Percentiles rank a stretch among this genome's conserved stretches.
These are phyloP conservation scores for Chymomyza costata DNA, from an alignment of 1,140 invertebrate species.

Conservation along the genomic window DNA sequence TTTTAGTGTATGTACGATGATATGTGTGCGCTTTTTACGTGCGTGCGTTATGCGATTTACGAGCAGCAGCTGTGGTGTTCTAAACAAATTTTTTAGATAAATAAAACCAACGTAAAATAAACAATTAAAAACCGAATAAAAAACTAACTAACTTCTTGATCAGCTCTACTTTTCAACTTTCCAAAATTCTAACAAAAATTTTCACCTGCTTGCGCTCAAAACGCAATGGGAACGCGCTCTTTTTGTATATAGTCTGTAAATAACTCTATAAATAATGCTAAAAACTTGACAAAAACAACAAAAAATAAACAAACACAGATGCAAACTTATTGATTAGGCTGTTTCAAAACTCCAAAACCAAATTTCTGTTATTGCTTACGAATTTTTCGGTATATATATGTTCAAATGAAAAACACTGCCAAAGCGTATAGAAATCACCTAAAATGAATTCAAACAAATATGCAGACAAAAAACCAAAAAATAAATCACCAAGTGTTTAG, in stretches of 20 bases:
- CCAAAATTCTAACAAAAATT: too few relatives aligned
- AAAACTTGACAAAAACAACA: too few relatives aligned
- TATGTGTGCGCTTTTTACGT: conserved; percentile 58
- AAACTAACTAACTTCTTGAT: conserved; percentile 10
- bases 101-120: conserved; percentile 23
- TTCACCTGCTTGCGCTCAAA: conserved; percentile 47
- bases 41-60: conserved; percentile 49
- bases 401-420: conserved; percentile 70
- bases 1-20: conserved; percentile 30
- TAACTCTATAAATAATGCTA: too few relatives aligned
- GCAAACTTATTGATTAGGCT: background rate
- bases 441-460: conserved; percentile 34
- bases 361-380: conserved; percentile 1
- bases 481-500: too few relatives aligned
- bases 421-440: conserved; percentile 69
- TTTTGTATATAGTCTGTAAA: conserved; percentile 66
- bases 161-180: conserved; percentile 12
- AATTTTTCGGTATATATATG: conserved; percentile 42
- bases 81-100: conserved; percentile 55
- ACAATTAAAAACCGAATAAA: conserved; percentile 33
- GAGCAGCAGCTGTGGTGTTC: conserved; percentile 66
- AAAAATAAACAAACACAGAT: too few relatives aligned
- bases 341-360: background rate
- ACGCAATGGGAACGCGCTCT: conserved; percentile 34
- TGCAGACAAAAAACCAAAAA: too few relatives aligned